Base-by-base conservation (phyloP, 2,797 vertebrate species). In the Pangasius sanitwongsei region DNA sequence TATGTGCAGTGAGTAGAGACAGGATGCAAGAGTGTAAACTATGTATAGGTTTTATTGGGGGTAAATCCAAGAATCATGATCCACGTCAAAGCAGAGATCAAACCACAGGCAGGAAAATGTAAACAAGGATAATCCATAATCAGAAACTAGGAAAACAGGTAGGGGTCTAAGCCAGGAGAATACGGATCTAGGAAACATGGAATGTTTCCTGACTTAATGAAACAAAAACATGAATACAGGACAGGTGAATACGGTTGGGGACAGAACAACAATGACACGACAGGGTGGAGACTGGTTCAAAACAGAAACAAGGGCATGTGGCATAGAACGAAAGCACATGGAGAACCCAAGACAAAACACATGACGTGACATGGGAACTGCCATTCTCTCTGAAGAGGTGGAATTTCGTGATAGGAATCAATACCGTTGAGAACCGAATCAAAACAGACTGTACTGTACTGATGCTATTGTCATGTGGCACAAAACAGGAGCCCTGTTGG, bases 231-330 rank as follows among this genome's bases (percentile, higher is more conserved):
- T 63, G 23, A 28, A 61, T 63, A 48, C 15, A 18, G 37, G 41
- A 11, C 25, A 84, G 83, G n/a, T 69, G 28, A 84, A 84, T 53
- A 53, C 28, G 50, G 44, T 70, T 34, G 18, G 2, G 37, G 41
- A 65, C 8, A 18, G 37, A 50, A 44, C 48, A 70, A 85, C 83
- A 70, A 70, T 55, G 65, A 70, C 61, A 67, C 16, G 16, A 85
- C 83, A 70, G 83, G 83, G 65, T 85, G 83, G 31, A 70, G 48
- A 85, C 48, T 2, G 9, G 11, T 70, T 1, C 83, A 85, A 67
- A 85, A 85, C 48, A 37, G 83, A 69, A 70, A 69, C 5, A 15
- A 85, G 70, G 48, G 48, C 13, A 25, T 70, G 31, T 2, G 9
- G 7, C 6, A 18, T 15, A 65, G 20, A 55, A 67, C 59, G 37